These are phyloP conservation scores for Elachura formosa DNA, from an alignment of 2,113 vertebrate species.

Conservation along the genomic window DNA sequence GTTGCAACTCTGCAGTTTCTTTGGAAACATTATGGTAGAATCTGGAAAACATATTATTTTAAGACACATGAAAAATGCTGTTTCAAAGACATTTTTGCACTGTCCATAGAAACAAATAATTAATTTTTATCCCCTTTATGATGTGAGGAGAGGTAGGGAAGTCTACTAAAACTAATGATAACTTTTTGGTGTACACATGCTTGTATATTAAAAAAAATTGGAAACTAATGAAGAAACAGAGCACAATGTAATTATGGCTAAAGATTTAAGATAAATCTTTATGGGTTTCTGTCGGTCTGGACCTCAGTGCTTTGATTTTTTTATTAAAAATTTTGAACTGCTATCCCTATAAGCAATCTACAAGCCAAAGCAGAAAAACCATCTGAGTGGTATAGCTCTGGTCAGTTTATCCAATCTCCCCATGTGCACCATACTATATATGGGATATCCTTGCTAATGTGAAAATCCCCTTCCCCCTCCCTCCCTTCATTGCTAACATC, in stretches of 20 bases:
- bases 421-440: background rate
- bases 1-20: background rate
- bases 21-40: background rate
- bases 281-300: background rate
- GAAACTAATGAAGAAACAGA: background rate
- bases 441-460: background rate
- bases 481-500: conserved; percentile 11
- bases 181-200: background rate
- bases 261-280: background rate
- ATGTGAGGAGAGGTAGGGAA: background rate
- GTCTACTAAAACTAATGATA: background rate
- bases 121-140: background rate
- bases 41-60: background rate
- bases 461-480: background rate
- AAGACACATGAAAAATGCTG: background rate
- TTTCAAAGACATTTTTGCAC: background rate
- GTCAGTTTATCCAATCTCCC: background rate
- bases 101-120: background rate
- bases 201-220: background rate
- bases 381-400: background rate
- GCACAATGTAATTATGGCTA: background rate
- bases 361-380: background rate
- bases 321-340: background rate
- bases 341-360: background rate
- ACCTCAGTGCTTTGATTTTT: background rate